These are phyloP conservation scores for Tachyglossus aculeatus DNA, from an alignment of 2,797 vertebrate genomes.

Conservation along the genomic window DNA sequence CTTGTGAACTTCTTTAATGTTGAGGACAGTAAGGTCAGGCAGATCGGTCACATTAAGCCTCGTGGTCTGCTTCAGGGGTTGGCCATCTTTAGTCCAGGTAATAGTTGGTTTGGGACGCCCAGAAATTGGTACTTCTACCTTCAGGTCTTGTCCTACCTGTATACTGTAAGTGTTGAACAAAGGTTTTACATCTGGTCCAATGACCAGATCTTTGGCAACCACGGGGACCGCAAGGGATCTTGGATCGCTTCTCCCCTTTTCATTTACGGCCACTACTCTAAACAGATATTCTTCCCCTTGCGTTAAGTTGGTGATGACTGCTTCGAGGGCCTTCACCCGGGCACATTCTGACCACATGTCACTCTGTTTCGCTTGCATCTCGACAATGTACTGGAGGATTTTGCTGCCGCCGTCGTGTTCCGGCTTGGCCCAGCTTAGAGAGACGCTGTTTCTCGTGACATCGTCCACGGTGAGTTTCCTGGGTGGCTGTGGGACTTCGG, in stretches of 20 bases:
- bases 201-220: constrained; percentile 93
- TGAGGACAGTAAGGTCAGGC: constrained; percentile 81
- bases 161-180: constrained; percentile 92
- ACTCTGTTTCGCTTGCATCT: constrained; percentile 92
- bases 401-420: constrained; percentile 97
- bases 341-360: constrained; percentile 95
- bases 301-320: constrained; percentile 87
- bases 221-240: constrained; percentile 92
- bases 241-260: constrained; percentile 97
- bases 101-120: constrained; percentile 93
- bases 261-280: constrained; percentile 94
- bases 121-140: constrained; percentile 89
- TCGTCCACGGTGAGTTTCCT: constrained; percentile 93
- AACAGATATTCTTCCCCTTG: constrained; percentile 95
- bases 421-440: constrained; percentile 94
- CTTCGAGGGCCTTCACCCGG: constrained; percentile 91
- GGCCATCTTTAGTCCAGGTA: constrained; percentile 91
- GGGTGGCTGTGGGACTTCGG: constrained; percentile 96
- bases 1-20: constrained; percentile 90
- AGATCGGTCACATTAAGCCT: constrained; percentile 88
- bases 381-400: constrained; percentile 94
- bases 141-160: constrained; percentile 91
- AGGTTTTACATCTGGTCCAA: constrained; percentile 93
- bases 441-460: constrained; percentile 93
- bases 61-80: constrained; percentile 90